phyloP scores from a whole-genome alignment of 2,797 vertebrate species.

The Cryptoprocta ferox region DNA sequence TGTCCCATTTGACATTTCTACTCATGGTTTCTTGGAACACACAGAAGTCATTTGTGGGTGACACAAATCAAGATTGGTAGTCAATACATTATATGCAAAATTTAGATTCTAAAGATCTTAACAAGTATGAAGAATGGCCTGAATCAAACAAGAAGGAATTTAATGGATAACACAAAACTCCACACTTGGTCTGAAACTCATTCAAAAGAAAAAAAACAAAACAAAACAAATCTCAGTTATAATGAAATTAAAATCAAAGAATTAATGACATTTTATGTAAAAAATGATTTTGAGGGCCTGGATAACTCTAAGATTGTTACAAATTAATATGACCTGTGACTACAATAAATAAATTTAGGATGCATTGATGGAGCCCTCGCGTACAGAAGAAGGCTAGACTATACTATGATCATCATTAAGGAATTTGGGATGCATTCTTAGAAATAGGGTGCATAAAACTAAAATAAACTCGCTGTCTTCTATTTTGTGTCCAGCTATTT shows the following conservation, averaged over 20 bases:
- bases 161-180: background rate
- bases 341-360: background rate
- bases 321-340: background rate
- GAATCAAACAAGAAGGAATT: background rate
- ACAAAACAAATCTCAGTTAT: background rate
- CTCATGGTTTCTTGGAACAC: constrained; percentile 8
- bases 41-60: background rate
- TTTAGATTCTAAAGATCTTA: constrained; percentile 39
- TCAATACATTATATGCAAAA: background rate
- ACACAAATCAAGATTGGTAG: constrained; percentile 9
- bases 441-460: background rate
- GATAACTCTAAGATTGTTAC: background rate
- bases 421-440: background rate
- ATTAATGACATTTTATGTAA: background rate
- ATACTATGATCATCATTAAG: background rate
- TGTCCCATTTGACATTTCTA: background rate
- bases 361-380: background rate
- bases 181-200: background rate
- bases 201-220: background rate
- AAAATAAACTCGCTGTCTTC: background rate
- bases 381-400: background rate
- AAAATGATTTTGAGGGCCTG: background rate
- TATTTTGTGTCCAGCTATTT: background rate
- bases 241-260: background rate
- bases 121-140: background rate